Evolutionary conservation across 2,113 vertebrate genomes (phyloP).

Genomic region (Apteryx mantelli): DNA sequence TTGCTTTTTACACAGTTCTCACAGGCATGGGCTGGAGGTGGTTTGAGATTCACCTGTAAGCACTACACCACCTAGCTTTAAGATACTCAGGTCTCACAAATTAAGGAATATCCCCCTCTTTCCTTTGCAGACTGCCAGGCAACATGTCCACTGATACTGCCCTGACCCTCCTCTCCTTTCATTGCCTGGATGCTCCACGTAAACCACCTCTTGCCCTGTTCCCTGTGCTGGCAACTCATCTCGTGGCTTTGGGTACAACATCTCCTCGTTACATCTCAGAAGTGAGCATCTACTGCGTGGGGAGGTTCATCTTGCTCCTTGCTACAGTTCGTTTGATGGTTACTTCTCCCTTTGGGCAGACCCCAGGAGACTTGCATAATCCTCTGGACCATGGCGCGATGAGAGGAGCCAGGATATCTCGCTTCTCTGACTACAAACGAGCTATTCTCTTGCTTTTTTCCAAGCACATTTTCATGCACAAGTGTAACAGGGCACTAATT

Average conservation of each 20-base stretch:
- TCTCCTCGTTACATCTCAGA: background rate
- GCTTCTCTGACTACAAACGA: background rate
- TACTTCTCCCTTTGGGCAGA: background rate
- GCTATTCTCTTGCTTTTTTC: background rate
- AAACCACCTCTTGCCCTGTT: background rate
- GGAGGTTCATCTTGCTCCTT: too few species aligned
- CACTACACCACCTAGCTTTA: background rate
- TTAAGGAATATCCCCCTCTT: background rate
- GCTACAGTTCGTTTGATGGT: background rate
- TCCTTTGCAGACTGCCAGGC: background rate
- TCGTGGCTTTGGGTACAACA: background rate
- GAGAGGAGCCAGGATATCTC: background rate
- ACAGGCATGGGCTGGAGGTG: background rate
- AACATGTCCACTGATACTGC: background rate
- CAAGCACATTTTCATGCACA: background rate
- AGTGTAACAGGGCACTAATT: background rate
- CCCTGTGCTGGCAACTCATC: background rate
- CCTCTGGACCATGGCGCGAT: background rate
- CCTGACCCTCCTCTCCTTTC: too few species aligned
- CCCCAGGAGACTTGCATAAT: background rate
- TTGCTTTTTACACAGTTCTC: background rate
- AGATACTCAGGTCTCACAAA: background rate
- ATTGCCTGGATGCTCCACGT: background rate
- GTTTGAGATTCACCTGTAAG: background rate
- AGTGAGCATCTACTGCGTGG: background rate